Evolutionary conservation across 2,888 invertebrate species (phyloP), one percentile per base, ranked within the genome.

Genomic region (Cheilosia pagana): DNA sequence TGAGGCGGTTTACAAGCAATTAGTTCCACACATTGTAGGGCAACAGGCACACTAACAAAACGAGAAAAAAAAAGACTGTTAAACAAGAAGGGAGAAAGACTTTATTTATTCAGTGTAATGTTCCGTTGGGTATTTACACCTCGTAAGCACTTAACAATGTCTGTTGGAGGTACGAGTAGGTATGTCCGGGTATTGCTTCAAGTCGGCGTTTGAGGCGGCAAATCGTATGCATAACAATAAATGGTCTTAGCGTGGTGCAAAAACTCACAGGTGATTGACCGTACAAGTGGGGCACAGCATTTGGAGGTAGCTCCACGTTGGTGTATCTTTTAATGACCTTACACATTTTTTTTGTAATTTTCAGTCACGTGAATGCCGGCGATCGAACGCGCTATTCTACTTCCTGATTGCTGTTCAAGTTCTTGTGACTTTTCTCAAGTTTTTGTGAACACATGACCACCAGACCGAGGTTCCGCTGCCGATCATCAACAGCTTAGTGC

Each of bases 121-220:
- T 82, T 62, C 81, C 81, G 81, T 76, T 81, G 70, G 67, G 81
- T 62, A 67, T 59, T 72, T 82, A 77, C 77, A 82, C 50, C 71
- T 67, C 52, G 60, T 77, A 77, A 70, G 71, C 53, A 76, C 53
- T 71, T 76, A 72, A 82, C 65, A 71, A 19, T 35, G 62, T 28
- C 10, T 21, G 39, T 28, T 21, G 52, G 28, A 16, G 43, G 43
- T 60, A 14, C n/a, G 21, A 50, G 50, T 25, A 25, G 4, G 19
- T 63, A 53, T 63, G 78, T 57, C 45, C 71, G 62, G 67, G 43
- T 41, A n/a, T 39, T 39, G 39, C 14, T 16, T 14, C 45, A 31
- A 55, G 68, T 19, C 21, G 65, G 19, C 45, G 21, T 71, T 67
- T 55, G 62, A 63, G 35, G 74, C 41, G 63, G 70, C 59, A 52